Conservation (phyloP, 2,113 vertebrate genomes). For the Gyps fulvus region DNA sequence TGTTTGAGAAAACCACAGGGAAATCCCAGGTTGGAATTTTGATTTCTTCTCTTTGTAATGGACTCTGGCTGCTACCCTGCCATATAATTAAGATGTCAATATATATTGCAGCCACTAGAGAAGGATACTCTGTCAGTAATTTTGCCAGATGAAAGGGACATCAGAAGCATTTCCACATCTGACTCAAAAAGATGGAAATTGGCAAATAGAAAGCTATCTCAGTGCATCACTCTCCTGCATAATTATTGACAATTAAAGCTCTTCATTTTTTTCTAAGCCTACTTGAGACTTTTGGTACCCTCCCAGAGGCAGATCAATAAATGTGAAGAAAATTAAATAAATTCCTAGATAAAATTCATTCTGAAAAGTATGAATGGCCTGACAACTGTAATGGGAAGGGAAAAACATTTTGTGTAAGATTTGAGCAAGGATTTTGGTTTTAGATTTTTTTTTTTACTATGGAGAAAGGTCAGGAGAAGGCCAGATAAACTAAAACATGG, state of each 20-base stretch:
- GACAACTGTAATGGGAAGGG: neutral
- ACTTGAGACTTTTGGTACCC: neutral
- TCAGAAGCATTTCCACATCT: neutral
- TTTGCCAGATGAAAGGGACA: neutral
- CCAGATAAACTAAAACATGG: neutral
- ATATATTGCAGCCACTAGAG: neutral
- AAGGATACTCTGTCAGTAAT: neutral
- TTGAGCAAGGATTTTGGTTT: neutral
- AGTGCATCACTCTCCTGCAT: neutral
- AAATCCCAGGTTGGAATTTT: conserved; percentile 32
- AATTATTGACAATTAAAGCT: neutral
- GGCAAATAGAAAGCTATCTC: neutral
- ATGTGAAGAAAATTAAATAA: neutral
- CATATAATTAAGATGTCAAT: conserved; percentile 20
- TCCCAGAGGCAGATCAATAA: neutral
- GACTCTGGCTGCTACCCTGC: neutral
- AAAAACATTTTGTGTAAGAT: neutral
- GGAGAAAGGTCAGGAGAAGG: neutral
- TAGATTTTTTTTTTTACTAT: neutral
- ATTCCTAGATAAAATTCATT: neutral
- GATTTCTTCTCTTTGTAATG: neutral
- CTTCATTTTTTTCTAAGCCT: neutral
- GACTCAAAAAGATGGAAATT: neutral
- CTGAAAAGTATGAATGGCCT: neutral
- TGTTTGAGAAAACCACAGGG: neutral